Evolutionary conservation across 2,113 vertebrate species (phyloP), one percentile per base, ranked within the genome.

Genomic region (Callopanchax toddi): DNA sequence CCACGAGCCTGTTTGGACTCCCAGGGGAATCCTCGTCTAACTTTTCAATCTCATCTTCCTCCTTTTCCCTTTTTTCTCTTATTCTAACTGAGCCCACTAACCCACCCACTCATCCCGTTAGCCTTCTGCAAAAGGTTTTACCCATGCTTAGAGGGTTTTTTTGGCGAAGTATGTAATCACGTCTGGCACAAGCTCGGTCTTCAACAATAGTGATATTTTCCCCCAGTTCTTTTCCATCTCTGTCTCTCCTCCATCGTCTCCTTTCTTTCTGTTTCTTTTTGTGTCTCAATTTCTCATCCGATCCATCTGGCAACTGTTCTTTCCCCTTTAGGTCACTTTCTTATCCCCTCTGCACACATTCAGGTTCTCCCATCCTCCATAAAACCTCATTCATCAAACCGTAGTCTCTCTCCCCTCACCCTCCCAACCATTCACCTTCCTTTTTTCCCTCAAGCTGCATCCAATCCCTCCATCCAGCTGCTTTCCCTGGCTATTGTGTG

Each of bases 21-120:
- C 49, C 44, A 5, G 74, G 71, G 74, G 77, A 46, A 86, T 84
- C 69, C 75, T 71, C 70, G 79, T 55, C 75, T 76, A 74, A 65
- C 16, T 74, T 72, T 67, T 79, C 6, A 12, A 65, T 57, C 43
- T 74, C 59, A 45, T 67, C 67, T 51, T 54, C 63, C 52, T 52
- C 40, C 37, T 66, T 48, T 18, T 22, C 60, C 36, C 43, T 17
- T 9, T 50, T 25, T 32, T 51, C 43, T 46, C 40, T 37, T 36
- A 56, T 61, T 56, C 36, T 44, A 29, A 43, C 67, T 79, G 44
- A 81, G 85, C 73, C 78, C 10, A 12, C 80, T 57, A 82, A 79
- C 80, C 44, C 82, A 2, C 84, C 84, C 82, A 78, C 87, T 87
- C 76, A 82, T 83, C 82, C 54, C 58, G 74, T 81, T 72, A 72